Base-by-base conservation (phyloP, 2,888 invertebrate genomes). In the Globia sparganii region DNA sequence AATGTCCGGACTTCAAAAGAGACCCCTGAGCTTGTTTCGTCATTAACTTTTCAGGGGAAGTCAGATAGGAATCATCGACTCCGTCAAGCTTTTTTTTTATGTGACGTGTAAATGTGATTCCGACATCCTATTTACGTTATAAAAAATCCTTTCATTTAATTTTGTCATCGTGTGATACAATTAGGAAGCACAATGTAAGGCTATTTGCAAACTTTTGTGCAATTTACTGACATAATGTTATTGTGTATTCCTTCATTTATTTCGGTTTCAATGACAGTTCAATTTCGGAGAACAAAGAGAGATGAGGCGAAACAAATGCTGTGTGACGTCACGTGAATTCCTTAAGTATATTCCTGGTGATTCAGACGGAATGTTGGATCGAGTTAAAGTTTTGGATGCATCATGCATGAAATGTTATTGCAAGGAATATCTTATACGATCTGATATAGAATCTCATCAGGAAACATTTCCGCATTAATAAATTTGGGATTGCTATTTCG, bases 231-330 rank as follows among this genome's bases (percentile, higher is more conserved):
- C 34, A n/a, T 49, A 34, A 56, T 37, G 4, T 34, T 21, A n/a
- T 56, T 56, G n/a, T 37, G 31, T 34, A 34, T 46, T 43, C 13
- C n/a, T 9, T 25, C 28, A 6, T 34, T 74, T 70, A 69, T 72
- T 81, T 72, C 31, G 0, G 66, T 80, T 62, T 37, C 61, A 81
- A 87, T 78, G 77, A 77, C 81, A 73, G 76, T 74, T 84, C 34
- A 37, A 72, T 80, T 81, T 82, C 11, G 5, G 31, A 25, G 66
- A 77, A 86, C 82, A 87, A 86, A 82, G 79, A 72, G 59, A 58
- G 59, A 68, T 66, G 78, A 80, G 40, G 25, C 15, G 67, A 77
- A 74, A 59, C 65, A 70, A 78, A 81, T 74, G 64, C 28, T 53
- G 58, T 58, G 8, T 84, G 80, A 80, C 78, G 88, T 87, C 76